Conservation (phyloP, 2,888 invertebrate genomes). For the Nomada goodeniana region DNA sequence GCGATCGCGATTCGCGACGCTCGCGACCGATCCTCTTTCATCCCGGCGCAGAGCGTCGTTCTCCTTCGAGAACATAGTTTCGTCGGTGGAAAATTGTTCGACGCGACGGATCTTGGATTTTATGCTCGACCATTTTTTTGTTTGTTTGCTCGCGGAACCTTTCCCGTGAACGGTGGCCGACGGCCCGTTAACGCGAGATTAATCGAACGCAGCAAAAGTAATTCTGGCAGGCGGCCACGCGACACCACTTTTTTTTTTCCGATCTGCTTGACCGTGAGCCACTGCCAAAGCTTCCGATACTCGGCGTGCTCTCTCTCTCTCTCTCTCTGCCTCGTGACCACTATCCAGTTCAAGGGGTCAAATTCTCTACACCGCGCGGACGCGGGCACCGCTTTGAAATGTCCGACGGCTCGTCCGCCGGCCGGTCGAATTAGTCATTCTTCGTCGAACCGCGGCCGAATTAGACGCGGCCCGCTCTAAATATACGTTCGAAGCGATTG, state of each 20-base stretch:
- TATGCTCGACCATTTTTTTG: background rate
- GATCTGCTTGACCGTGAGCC: conserved; percentile 71
- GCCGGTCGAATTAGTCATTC: conserved; percentile 64
- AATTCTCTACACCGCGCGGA: conserved; percentile 51
- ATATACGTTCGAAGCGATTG: conserved; percentile 55
- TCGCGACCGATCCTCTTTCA: background rate
- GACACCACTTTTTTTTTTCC: conserved; percentile 51
- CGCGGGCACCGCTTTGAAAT: conserved; percentile 47
- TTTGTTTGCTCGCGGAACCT: background rate
- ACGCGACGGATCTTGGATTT: background rate
- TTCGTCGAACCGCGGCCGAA: conserved; percentile 55
- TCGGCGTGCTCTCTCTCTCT: conserved; percentile 58
- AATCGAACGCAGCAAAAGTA: conserved; percentile 58
- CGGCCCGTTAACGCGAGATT: conserved; percentile 32
- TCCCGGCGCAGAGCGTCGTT: conserved; percentile 16
- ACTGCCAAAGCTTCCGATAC: conserved; percentile 73
- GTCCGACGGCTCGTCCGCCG: conserved; percentile 33
- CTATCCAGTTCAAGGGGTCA: conserved; percentile 66
- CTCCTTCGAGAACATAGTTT: background rate
- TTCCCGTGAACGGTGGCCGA: background rate
- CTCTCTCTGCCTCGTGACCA: conserved; percentile 57
- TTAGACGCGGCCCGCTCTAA: conserved; percentile 55
- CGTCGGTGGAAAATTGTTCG: no score
- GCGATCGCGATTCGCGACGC: conserved; percentile 48
- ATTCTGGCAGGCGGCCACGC: conserved; percentile 63